Evolutionary conservation across 2,113 vertebrate species (phyloP), one percentile per base, ranked within the genome.

Genomic region (Motacilla alba): DNA sequence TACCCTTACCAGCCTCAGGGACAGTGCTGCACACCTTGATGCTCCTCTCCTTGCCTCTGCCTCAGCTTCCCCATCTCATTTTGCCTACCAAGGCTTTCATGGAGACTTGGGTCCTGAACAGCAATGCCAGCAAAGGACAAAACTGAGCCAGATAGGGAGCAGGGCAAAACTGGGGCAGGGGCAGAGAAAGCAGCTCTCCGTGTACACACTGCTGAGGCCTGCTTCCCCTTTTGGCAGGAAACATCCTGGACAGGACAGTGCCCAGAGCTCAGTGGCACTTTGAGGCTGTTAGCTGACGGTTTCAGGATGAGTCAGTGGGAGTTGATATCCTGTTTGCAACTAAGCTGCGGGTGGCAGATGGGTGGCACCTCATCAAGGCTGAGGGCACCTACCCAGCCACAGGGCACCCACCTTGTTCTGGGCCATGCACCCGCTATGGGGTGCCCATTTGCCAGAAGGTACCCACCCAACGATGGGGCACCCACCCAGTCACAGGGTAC

Each of bases 311-410:
- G 59, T 90, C 90, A 95, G n/a, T 58, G 70, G 87, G 46, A 82
- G 52, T 30, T 68, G 93, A 76, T 90, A 96, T 96, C 95, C 95
- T 96, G 94, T 95, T 96, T 95, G 76, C 63, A 73, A 26, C 12
- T 15, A 20, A 26, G 26, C 62, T 94, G 78, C 0, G 24, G 73
- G 41, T 63, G 83, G 63, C 86, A 90, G 35, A 55, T 5, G 6
- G 67, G 88, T 74, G 79, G 74, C 74, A 87, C 58, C 44, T 59
- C 26, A 27, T 62, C 3, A 3, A 72, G 44, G 37, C 79, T 46
- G 64, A 66, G 4, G 70, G 74, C 63, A 80, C 68, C 52, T 22
- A 46, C 21, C 10, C 58, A 43, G 37, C 37, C 27, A 16, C 0
- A 0, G 16, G 39, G 59, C 75, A 74, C 66, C 6, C 39, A 35